Conservation (phyloP, 2,113 vertebrate genomes). For the Rana temporaria region DNA sequence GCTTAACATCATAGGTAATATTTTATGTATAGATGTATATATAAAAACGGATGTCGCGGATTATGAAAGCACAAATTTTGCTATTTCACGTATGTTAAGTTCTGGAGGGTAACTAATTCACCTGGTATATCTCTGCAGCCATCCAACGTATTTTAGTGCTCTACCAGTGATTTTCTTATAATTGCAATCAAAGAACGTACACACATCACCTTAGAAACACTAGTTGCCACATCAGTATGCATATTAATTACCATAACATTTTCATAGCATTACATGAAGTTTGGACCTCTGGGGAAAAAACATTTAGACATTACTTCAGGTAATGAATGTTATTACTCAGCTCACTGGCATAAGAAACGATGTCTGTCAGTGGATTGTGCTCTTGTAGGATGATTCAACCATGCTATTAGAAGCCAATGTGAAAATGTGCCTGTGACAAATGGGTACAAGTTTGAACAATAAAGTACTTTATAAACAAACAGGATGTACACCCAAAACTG, state of each 20-base stretch:
- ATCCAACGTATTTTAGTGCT: not conserved
- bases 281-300: conserved; percentile 3
- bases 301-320: conserved; percentile 27
- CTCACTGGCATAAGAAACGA: conserved; percentile 4
- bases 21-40: too few species aligned
- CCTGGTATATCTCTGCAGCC: not conserved
- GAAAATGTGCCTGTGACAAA: not conserved
- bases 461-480: conserved; percentile 11
- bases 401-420: not conserved
- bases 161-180: conserved; percentile 30
- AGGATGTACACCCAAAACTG: too few species aligned
- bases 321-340: conserved; percentile 48
- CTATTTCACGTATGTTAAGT: not conserved
- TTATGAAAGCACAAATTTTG: too few species aligned
- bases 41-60: too few species aligned
- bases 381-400: conserved; percentile 21
- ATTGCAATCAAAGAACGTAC: conserved; percentile 45
- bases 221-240: conserved; percentile 12
- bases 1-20: too few species aligned
- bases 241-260: conserved; percentile 35
- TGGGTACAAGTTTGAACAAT: not conserved
- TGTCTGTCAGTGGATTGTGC: conserved; percentile 19
- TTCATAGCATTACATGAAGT: conserved; percentile 39
- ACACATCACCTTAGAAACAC: not conserved
- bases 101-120: not conserved